Evolutionary conservation across 2,888 invertebrate species (phyloP), one percentile per base, ranked within the genome.

Genomic region (Diogma glabrata): DNA sequence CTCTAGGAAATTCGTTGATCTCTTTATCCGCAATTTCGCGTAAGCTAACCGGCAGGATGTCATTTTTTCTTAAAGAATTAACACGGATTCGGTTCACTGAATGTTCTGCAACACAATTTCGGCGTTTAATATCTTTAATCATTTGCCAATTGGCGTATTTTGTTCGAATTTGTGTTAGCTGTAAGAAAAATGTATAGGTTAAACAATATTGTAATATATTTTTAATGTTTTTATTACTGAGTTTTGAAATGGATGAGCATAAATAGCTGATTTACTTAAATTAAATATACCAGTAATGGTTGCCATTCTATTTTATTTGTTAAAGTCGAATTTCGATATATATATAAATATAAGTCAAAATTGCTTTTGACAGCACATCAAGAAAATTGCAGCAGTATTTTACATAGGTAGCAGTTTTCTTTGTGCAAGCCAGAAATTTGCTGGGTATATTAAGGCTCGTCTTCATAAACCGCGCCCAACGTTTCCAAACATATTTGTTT

Each of bases 141-240:
- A 93, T 94, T 62, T 79, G 76, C 76, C 84, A 84, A 65, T 89
- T 85, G 0, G 84, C 79, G 78, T 84, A 92, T 73, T 85, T 84
- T 43, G 77, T 76, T 30, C 86, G 77, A 12, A 82, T 72, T 76
- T 84, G 84, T 65, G 84, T 83, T 49, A 78, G 69, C 84, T 86
- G 14, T 7, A 28, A 16, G 36, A 5, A 46, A 24, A n/a, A 24
- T 16, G 23, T 46, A 5, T 24, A 46, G 46, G 22, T 46, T 24
- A 24, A 23, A 20, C 14, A n/a, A 45, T 19, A 14, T 23, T 20
- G 20, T 22, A 26, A 16, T 24, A 24, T 23, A 45, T 5, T 3
- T 46, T 46, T 45, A 45, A 16, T 46, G 3, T 14, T 14, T 4
- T 24, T 24, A 17, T 46, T 46, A 46, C 46, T 24, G 46, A 24